Conservation (phyloP, 2,888 invertebrate species). For the Eurois occulta region DNA sequence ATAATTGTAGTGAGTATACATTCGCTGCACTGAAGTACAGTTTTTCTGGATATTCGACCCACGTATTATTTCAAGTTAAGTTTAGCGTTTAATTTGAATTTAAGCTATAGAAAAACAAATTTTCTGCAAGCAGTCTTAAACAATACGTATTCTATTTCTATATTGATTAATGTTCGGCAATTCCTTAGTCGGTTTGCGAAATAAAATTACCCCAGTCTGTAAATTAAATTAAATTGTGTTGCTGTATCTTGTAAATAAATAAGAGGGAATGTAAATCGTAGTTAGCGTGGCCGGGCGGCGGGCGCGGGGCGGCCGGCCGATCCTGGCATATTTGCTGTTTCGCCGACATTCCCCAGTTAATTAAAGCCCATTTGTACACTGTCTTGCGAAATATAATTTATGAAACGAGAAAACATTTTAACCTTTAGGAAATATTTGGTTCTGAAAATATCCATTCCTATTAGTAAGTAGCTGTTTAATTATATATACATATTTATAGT, state of each 20-base stretch:
- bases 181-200: conserved; percentile 51
- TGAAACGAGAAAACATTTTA: conserved; percentile 82
- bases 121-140: background rate
- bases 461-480: conserved; percentile 43
- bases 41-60: background rate
- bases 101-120: background rate
- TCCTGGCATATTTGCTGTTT: conserved; percentile 86
- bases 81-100: conserved; percentile 1
- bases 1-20: conserved; percentile 54
- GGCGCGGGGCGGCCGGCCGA: conserved; percentile 74
- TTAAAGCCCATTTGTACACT: conserved; percentile 89
- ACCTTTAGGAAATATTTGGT: conserved; percentile 78
- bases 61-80: background rate
- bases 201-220: conserved; percentile 71
- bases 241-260: conserved; percentile 82
- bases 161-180: conserved; percentile 56
- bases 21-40: background rate
- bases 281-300: conserved; percentile 77
- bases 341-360: conserved; percentile 88
- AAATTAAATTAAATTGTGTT: conserved; percentile 79
- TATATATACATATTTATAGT: conserved; percentile 3
- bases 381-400: conserved; percentile 88
- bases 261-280: conserved; percentile 85
- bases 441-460: conserved; percentile 69
- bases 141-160: conserved; percentile 27